Evolutionary conservation across 2,113 vertebrate species (phyloP).

Genomic region (Silurus meridionalis): DNA sequence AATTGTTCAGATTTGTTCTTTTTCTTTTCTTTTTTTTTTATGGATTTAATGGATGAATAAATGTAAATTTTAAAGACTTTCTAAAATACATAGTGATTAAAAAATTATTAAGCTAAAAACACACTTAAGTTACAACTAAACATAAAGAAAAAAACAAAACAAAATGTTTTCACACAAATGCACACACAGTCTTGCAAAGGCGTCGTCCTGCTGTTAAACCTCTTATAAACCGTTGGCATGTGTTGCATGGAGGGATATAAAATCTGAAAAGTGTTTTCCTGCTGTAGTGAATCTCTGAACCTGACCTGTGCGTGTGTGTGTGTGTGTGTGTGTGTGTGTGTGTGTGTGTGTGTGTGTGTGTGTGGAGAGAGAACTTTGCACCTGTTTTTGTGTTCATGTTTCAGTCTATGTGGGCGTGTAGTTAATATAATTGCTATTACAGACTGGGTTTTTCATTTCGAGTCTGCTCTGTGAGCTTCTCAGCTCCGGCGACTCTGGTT

Average conservation of each 20-base stretch:
- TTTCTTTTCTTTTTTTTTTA: background rate
- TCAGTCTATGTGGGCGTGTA: background rate
- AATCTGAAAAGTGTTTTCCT: background rate
- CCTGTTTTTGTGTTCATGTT: conserved; percentile 39
- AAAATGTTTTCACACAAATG: background rate
- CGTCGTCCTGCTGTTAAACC: background rate
- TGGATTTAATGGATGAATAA: no score
- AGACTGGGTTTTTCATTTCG: background rate
- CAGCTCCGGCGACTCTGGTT: background rate
- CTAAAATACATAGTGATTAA: background rate
- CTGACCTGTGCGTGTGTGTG: conserved; percentile 25
- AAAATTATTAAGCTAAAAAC: background rate
- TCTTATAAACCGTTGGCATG: conserved; percentile 13
- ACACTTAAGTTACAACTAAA: background rate
- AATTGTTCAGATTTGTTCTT: background rate
- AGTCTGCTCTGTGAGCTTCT: background rate
- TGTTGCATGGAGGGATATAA: conserved; percentile 1
- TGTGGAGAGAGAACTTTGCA: conserved; percentile 6
- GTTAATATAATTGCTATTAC: background rate
- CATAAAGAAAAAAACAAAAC: no score
- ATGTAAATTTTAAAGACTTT: no score
- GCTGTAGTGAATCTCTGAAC: conserved; percentile 1
- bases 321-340: conserved; percentile 25
- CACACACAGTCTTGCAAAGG: background rate
- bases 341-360: conserved; percentile 32